A percentile compares a stretch with the other conserved stretches of the same genome.
Evolutionary conservation across 2,888 invertebrate species (phyloP).

Genomic region (Camponotus fellah): DNA sequence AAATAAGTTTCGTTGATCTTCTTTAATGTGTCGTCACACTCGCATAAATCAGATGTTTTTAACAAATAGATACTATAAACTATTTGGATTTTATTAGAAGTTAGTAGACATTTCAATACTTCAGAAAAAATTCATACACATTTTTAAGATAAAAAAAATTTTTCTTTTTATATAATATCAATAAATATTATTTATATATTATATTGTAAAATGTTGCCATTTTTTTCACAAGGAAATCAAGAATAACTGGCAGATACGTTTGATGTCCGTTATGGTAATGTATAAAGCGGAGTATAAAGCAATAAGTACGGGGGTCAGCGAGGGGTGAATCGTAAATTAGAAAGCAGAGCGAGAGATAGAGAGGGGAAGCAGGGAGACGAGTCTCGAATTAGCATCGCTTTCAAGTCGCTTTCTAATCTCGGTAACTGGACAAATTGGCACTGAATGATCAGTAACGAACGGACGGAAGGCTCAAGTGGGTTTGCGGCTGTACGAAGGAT

Average conservation of each 20-base stretch:
- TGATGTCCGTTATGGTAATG: slow-evolving; percentile 68
- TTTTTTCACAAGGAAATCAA: slow-evolving; percentile 18
- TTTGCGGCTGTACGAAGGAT: slow-evolving; percentile 70
- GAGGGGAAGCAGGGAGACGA: not conserved
- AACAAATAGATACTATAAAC: not conserved
- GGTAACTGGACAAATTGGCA: slow-evolving; percentile 78
- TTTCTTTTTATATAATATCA: not conserved
- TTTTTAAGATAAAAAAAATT: not conserved
- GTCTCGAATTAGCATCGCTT: slow-evolving; percentile 80
- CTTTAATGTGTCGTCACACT: not conserved
- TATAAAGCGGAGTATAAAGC: slow-evolving; percentile 68
- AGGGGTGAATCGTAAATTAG: slow-evolving; percentile 76
- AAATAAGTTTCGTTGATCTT: not conserved
- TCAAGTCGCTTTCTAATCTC: slow-evolving; percentile 82
- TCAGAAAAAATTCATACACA: not conserved
- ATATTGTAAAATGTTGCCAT: not conserved
- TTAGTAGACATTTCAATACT: not conserved
- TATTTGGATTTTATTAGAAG: not conserved
- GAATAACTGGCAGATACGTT: slow-evolving; percentile 32
- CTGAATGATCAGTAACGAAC: slow-evolving; percentile 80
- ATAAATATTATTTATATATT: not conserved
- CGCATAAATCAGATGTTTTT: slow-evolving; percentile 6
- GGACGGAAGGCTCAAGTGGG: slow-evolving; percentile 72
- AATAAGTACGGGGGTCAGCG: slow-evolving; percentile 68
- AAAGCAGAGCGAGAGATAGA: slow-evolving; percentile 71